phyloP scores from a whole-genome alignment of 2,113 vertebrate genomes.

The Calidris pugnax region DNA sequence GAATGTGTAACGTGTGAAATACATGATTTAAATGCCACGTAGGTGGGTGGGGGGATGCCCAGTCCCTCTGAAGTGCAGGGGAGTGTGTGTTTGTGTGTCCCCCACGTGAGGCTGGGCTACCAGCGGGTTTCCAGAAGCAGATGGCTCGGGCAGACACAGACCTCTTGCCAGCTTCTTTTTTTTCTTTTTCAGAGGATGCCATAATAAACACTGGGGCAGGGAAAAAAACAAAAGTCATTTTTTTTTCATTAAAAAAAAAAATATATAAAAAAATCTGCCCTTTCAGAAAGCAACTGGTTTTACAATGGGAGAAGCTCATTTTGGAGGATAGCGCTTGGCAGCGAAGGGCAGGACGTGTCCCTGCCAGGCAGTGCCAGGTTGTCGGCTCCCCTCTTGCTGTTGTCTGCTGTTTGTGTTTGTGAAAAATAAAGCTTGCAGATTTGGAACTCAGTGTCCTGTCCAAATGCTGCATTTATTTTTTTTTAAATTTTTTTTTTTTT shows the following conservation, averaged over 20 bases:
- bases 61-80: neutral
- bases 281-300: neutral
- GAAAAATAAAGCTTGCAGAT: neutral
- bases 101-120: neutral
- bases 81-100: neutral
- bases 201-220: too few relatives aligned
- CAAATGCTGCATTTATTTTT: neutral
- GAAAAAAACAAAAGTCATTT: too few relatives aligned
- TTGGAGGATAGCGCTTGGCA: neutral
- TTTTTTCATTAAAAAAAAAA: neutral
- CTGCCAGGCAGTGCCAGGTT: neutral
- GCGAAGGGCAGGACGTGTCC: rapidly evolving
- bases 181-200: too few relatives aligned
- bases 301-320: neutral
- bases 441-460: neutral
- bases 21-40: neutral
- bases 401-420: neutral
- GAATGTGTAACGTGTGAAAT: neutral
- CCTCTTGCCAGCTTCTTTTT: neutral
- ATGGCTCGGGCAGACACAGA: neutral
- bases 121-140: neutral
- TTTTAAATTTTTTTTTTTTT: neutral
- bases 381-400: neutral
- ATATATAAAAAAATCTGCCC: too few relatives aligned
- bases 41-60: neutral